Evolutionary conservation across 2,888 invertebrate species (phyloP), one percentile per base, ranked within the genome.

Genomic region (Neria commutata): DNA sequence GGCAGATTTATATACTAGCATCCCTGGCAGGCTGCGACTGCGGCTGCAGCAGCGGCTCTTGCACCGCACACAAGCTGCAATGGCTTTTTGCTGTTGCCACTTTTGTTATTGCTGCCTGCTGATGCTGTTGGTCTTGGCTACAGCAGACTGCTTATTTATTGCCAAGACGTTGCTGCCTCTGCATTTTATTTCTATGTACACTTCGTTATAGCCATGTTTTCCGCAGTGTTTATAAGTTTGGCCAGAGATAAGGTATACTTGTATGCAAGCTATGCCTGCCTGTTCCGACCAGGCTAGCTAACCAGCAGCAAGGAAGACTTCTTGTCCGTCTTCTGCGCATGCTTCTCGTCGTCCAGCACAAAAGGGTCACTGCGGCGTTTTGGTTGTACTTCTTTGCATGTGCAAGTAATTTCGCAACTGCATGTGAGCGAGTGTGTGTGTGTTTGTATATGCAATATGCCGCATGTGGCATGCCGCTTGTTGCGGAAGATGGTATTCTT

Each of bases 1-100:
- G 50, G 54, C 49, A 58, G 50, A 54, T 54, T 58, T 58, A 54
- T 58, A 58, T 58, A 58, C 58, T 58, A 16, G 3, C 6, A 8
- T 6, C 29, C 29, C 6, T 8, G 29, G 6, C 6, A 11, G 6
- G 29, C 6, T 29, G 29, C 29, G 6, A 53, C 24, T 53, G 10
- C 11, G 4, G 25, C 21, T 37, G 17, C 24, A 11, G 23, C 2
- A 21, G 8, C 33, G 50, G 33, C 24, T 17, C 23, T 25, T 14
- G 17, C 2, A 8, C 47, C 10, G 29, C 24, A 11, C 45, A 42
- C 42, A 17, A 42, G 42, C 14, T 42, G 14, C 42, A 42, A 42
- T 42, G 42, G 42, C 19, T 19, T 42, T 42, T 42, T 42, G 42
- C 21, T 42, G 37, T 37, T 42, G 17, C 21, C 37, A 4, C n/a